phyloP scores from a whole-genome alignment of 1,140 invertebrate genomes.

The Drosophila tsacasi region DNA sequence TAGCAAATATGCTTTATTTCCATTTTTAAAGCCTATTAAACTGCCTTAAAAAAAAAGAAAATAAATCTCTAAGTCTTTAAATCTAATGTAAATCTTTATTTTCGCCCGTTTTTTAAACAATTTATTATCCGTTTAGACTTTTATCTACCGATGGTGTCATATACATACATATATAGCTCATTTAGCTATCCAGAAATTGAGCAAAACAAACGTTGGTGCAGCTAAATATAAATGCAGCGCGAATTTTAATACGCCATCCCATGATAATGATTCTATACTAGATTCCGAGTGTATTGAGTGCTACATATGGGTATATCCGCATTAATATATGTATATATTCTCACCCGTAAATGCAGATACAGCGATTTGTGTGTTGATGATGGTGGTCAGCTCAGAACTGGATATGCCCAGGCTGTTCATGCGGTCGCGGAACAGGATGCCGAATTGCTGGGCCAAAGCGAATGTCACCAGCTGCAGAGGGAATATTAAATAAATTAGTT shows the following conservation, averaged over 20 bases:
- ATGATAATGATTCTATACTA: slow-evolving; percentile 22
- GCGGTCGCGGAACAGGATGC: slow-evolving; percentile 88
- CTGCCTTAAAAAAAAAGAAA: not conserved
- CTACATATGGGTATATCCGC: not conserved
- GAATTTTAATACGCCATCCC: slow-evolving; percentile 6
- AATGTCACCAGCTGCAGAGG: slow-evolving; percentile 87
- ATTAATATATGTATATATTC: not conserved
- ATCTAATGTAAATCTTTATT: too few species aligned
- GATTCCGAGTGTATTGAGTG: not conserved
- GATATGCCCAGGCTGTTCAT: slow-evolving; percentile 87
- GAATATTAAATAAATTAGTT: not conserved
- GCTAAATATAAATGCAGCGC: slow-evolving; percentile 18
- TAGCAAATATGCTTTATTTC: not conserved
- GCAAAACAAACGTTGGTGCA: slow-evolving; percentile 7
- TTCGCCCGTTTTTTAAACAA: not conserved
- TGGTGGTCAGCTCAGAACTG: slow-evolving; percentile 87
- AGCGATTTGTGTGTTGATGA: slow-evolving; percentile 89
- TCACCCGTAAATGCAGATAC: slow-evolving; percentile 86
- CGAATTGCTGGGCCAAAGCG: slow-evolving; percentile 88
- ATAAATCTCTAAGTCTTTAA: too few species aligned
- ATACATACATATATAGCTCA: not conserved
- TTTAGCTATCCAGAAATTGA: slow-evolving; percentile 1
- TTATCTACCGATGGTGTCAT: not conserved
- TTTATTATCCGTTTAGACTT: not conserved
- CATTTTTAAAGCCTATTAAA: not conserved